Evolutionary conservation across 64 coral and sea anemone species (phyloP), one percentile per base, ranked within the genome.

Genomic region (Montipora efflorescens): DNA sequence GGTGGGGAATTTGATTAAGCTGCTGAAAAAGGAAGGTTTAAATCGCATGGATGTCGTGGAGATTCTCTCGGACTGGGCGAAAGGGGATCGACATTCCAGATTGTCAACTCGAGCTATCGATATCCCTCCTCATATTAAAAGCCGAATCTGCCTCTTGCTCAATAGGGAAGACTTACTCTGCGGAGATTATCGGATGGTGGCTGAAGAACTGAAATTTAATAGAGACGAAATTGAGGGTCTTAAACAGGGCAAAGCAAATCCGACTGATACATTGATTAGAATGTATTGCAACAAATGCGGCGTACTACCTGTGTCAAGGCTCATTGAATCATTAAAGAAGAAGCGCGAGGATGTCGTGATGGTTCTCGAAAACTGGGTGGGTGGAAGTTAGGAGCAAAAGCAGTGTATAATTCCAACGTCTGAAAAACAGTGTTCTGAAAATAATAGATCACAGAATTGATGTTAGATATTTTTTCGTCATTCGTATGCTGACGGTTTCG

Each of bases 191-290:
- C 64, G 64, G 64, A 68, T 68, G 64, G 18, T 68, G 9, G 64
- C 13, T n/a, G 0, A 68, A 68, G 20, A 68, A 68, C 64, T 68
- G 64, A 13, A 13, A 0, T 68, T 1, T 68, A n/a, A 13, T 2
- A 68, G 64, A 68, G 64, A 68, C 64, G 0, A n/a, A n/a, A 68
- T 14, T 18, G 12, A 68, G 64, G 64, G 64, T 4, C 18, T 68
- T 68, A 68, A 68, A 68, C 64, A 68, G 64, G 64, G 64, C 64
- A 80, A 80, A 57, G 20, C 5, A 21, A 22, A 80, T 80, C 78
- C 78, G 12, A 80, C 78, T 22, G 18, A 80, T 22, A 51, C 6
- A 57, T 49, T 80, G 18, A 9, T 84, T 84, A 28, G 21, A 49
- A 7, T 46, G 28, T 84, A n/a, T n/a, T n/a, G n/a, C n/a, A n/a